A percentile compares a stretch with the other conserved stretches of the same genome.
Evolutionary conservation across 2,113 vertebrate species (phyloP).

Genomic region (Colaptes auratus): DNA sequence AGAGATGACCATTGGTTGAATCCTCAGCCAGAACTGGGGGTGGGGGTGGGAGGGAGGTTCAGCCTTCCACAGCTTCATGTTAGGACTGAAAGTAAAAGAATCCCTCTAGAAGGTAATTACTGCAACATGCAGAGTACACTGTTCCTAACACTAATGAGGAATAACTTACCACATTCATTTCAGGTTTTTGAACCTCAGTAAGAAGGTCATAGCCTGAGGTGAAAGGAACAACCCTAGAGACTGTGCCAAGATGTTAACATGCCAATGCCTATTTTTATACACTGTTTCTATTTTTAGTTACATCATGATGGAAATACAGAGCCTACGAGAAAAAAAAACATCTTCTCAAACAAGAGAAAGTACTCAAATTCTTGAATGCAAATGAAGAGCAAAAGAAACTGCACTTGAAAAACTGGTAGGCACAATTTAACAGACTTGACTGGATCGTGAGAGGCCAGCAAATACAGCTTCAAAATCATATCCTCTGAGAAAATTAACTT

Average conservation of each 20-base stretch:
- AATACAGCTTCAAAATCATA: background rate
- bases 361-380: background rate
- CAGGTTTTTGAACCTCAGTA: conserved; percentile 18
- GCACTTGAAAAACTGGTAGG: background rate
- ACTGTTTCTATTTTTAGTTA: conserved; percentile 38
- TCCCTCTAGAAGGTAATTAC: background rate
- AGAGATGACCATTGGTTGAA: background rate
- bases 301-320: background rate
- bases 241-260: conserved; percentile 51
- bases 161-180: background rate
- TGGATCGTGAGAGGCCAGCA: background rate
- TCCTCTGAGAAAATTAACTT: background rate
- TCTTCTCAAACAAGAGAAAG: background rate
- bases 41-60: fast-evolving
- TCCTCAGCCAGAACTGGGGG: background rate
- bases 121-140: background rate
- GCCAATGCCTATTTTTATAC: conserved; percentile 46
- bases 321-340: background rate
- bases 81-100: background rate
- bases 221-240: conserved; percentile 34
- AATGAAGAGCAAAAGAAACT: background rate
- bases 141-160: background rate
- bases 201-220: conserved; percentile 54
- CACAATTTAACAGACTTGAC: background rate
- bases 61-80: background rate